Conservation (phyloP, 1,140 invertebrate species). For the Saccostrea cuccullata region DNA sequence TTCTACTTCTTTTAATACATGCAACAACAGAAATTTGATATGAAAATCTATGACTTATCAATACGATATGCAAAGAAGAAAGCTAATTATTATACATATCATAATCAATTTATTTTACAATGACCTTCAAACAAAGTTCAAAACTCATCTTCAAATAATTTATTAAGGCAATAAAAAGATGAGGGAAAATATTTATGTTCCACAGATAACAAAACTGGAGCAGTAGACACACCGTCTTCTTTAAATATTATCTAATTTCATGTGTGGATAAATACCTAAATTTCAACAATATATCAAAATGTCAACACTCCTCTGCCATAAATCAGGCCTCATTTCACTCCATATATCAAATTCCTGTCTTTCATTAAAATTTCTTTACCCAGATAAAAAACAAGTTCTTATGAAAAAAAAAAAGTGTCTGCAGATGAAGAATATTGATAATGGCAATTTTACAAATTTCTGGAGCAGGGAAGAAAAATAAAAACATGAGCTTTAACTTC, state of each 20-base stretch:
- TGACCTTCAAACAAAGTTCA: background rate
- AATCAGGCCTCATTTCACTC: conserved; percentile 21
- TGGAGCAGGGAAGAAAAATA: background rate
- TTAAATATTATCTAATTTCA: conserved; percentile 17
- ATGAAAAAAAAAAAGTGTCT: background rate
- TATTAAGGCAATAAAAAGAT: background rate
- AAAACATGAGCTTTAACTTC: background rate
- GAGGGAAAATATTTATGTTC: background rate
- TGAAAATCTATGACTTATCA: background rate
- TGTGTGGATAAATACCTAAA: background rate
- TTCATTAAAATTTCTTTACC: conserved; percentile 17
- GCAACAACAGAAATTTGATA: background rate
- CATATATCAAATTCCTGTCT: conserved; percentile 31
- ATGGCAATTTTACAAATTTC: conserved; percentile 1
- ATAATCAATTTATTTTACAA: background rate
- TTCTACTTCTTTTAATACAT: background rate
- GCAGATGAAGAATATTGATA: conserved; percentile 19
- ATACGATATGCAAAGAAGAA: background rate
- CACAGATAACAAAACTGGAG: conserved; percentile 10
- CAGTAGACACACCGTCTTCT: background rate
- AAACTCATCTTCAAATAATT: background rate
- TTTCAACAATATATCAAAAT: conserved; percentile 5
- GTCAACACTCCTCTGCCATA: conserved; percentile 22
- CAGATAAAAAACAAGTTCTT: conserved; percentile 8
- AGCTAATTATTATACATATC: background rate